phyloP scores from a whole-genome alignment of 2,797 vertebrate genomes.

The Coracias cyanogaster region DNA sequence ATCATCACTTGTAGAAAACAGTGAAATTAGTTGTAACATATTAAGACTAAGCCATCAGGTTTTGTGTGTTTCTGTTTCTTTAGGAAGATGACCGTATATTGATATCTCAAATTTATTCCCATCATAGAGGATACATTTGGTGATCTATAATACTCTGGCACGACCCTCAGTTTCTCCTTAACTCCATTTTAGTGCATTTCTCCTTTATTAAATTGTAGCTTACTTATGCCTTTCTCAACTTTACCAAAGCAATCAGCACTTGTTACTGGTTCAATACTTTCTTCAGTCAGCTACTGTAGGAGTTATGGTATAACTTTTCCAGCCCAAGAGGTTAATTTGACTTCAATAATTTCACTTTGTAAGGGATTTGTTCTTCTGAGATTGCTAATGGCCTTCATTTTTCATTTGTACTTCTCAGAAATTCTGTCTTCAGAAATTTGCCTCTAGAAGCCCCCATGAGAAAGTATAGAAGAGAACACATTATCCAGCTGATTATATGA shows the following conservation, averaged over 20 bases:
- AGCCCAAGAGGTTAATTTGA: not conserved
- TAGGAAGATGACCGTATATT: not conserved
- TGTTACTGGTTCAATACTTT: not conserved
- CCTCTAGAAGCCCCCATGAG: not conserved
- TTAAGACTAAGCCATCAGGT: not conserved
- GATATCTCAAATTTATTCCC: not conserved
- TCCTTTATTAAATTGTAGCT: not conserved
- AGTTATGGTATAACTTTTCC: not conserved
- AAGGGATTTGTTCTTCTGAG: not conserved
- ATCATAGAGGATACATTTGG: not conserved
- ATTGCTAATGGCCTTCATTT: slow-evolving; percentile 1
- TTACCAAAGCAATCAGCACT: not conserved
- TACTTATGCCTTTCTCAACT: not conserved
- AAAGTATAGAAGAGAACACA: not conserved
- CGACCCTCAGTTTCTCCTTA: not conserved
- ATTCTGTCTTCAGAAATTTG: slow-evolving; percentile 5
- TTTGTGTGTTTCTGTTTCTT: not conserved
- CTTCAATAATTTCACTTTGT: not conserved
- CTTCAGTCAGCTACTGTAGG: not conserved
- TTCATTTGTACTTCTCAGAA: slow-evolving; percentile 26
- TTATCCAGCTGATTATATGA: not conserved
- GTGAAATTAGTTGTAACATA: not conserved
- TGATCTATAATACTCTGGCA: not conserved
- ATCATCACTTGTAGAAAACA: not conserved
- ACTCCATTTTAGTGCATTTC: not conserved